A percentile compares a stretch with the other conserved stretches of the same genome.
Conservation (phyloP, 2,888 invertebrate genomes). For the Cabera pusaria region DNA sequence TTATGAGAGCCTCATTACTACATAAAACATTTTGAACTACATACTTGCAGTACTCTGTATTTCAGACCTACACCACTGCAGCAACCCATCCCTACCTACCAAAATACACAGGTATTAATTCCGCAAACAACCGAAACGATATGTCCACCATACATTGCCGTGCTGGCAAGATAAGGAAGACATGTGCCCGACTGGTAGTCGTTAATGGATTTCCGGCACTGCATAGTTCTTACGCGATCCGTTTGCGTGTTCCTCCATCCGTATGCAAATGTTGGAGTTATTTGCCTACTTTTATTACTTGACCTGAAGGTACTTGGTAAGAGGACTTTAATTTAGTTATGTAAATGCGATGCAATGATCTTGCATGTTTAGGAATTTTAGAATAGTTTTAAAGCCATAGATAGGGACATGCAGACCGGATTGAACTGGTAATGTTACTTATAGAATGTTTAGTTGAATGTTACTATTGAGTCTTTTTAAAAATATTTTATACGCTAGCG, state of each 20-base stretch:
- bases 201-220: conserved; percentile 62
- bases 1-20: too few relatives aligned
- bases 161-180: conserved; percentile 42
- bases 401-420: too few relatives aligned
- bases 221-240: conserved; percentile 35
- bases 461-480: too few relatives aligned
- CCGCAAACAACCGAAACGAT: conserved; percentile 23
- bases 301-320: conserved; percentile 38
- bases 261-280: conserved; percentile 64
- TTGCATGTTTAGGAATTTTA: neutral
- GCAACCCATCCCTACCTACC: conserved; percentile 21
- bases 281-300: conserved; percentile 60
- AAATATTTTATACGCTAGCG: too few relatives aligned
- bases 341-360: neutral
- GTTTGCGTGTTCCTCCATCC: conserved; percentile 50
- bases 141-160: conserved; percentile 57
- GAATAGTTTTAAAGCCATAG: neutral
- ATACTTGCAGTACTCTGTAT: too few relatives aligned
- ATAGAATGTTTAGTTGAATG: too few relatives aligned
- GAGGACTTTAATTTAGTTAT: conserved; percentile 3
- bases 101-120: conserved; percentile 29
- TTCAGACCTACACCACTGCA: conserved; percentile 10
- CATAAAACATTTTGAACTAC: too few relatives aligned
- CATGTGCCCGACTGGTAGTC: conserved; percentile 54
- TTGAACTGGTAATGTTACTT: too few relatives aligned